Conservation (phyloP, 2,797 vertebrate genomes). For the Pseudopleuronectes americanus region DNA sequence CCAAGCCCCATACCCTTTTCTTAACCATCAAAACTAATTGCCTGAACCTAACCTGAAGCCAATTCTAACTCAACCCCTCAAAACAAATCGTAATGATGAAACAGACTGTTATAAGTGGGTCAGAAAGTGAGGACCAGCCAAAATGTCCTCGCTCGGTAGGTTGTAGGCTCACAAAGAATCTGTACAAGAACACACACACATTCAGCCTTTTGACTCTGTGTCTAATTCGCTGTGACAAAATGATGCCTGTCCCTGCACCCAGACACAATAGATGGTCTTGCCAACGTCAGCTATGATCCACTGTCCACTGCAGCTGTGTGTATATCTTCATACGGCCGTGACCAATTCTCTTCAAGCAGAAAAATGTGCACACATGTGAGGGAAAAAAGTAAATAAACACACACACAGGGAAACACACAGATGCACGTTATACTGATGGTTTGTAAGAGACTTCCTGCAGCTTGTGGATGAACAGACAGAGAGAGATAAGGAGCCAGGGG, state of each 20-base stretch:
- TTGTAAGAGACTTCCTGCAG: neutral
- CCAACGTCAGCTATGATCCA: constrained; percentile 24
- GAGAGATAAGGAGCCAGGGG: neutral
- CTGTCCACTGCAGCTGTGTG: constrained; percentile 27
- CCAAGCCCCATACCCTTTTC: no score
- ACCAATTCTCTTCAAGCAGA: neutral
- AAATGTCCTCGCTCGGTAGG: no score
- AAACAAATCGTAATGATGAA: no score
- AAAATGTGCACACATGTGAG: neutral
- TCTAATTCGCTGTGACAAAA: constrained; percentile 58
- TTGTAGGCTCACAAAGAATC: neutral
- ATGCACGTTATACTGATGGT: neutral
- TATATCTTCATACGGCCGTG: neutral
- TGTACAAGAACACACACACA: constrained; percentile 10
- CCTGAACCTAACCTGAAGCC: no score
- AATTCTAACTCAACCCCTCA: no score
- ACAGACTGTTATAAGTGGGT: no score
- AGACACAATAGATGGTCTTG: constrained; percentile 11
- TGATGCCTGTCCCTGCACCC: constrained; percentile 31
- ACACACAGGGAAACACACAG: neutral
- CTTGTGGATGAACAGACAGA: constrained; percentile 4
- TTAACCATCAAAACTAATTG: no score
- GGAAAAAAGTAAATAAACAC: neutral
- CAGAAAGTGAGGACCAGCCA: no score
- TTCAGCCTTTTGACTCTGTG: constrained; percentile 31